Conservation (phyloP, 2,888 invertebrate genomes). For the Drosophila algonquin region DNA sequence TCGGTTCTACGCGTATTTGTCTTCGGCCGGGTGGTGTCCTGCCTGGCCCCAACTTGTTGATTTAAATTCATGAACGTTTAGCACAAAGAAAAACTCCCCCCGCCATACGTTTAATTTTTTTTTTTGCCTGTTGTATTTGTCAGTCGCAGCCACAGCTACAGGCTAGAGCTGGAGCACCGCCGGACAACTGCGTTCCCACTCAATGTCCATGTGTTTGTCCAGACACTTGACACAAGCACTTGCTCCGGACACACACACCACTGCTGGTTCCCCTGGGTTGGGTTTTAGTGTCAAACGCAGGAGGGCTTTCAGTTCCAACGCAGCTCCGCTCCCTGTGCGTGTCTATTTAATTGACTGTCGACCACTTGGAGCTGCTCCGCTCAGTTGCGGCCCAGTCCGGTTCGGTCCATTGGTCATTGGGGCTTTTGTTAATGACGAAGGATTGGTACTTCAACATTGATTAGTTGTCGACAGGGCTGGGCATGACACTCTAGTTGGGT, state of each 20-base stretch:
- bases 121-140: conserved; percentile 48
- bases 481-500: background rate
- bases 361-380: conserved; percentile 60
- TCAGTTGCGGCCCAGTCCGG: background rate
- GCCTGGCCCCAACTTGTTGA: conserved; percentile 64
- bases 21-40: conserved; percentile 17
- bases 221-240: conserved; percentile 78
- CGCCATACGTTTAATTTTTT: conserved; percentile 8
- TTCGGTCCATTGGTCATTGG: conserved; percentile 14
- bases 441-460: conserved; percentile 74
- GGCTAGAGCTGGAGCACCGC: conserved; percentile 39
- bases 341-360: conserved; percentile 81
- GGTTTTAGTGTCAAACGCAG: conserved; percentile 71
- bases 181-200: conserved; percentile 52
- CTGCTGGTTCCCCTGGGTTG: background rate
- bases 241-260: conserved; percentile 37
- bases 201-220: conserved; percentile 75
- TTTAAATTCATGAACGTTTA: conserved; percentile 66
- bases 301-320: conserved; percentile 21
- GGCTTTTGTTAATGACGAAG: conserved; percentile 60
- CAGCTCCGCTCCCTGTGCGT: conserved; percentile 49
- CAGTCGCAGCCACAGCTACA: conserved; percentile 64
- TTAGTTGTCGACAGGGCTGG: conserved; percentile 58
- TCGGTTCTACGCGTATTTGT: conserved; percentile 10
- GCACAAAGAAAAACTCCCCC: conserved; percentile 28